phyloP scores from a whole-genome alignment of 1,140 invertebrate species.

The Cardiocondyla obscurior region DNA sequence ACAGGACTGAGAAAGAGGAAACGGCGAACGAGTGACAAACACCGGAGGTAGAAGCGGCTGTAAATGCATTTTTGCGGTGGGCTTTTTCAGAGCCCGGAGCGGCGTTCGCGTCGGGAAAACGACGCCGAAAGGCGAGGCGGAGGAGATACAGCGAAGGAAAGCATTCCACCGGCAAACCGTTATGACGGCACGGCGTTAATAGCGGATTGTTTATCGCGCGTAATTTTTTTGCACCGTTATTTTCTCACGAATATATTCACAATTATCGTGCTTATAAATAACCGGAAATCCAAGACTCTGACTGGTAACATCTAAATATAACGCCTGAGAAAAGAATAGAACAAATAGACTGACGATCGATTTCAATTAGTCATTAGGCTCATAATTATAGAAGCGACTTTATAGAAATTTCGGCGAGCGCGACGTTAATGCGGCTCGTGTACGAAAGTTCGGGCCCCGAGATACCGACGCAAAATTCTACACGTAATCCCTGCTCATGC shows the following conservation, averaged over 20 bases:
- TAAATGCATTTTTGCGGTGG: slow-evolving; percentile 36
- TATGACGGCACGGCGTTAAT: slow-evolving; percentile 29
- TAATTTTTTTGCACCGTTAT: slow-evolving; percentile 28
- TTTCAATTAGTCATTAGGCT: not conserved
- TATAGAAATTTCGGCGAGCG: not conserved
- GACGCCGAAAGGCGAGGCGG: slow-evolving; percentile 10
- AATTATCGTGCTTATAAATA: slow-evolving; percentile 12
- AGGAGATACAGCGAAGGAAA: slow-evolving; percentile 36
- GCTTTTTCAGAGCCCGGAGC: slow-evolving; percentile 14
- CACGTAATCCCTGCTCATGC: not conserved
- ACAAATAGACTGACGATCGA: not conserved
- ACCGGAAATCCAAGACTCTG: slow-evolving; percentile 4
- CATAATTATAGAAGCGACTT: not conserved
- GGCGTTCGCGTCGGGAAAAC: slow-evolving; percentile 6
- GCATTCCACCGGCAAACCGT: slow-evolving; percentile 31
- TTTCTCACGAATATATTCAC: slow-evolving; percentile 32
- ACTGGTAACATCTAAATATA: not conserved
- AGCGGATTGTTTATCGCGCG: slow-evolving; percentile 22
- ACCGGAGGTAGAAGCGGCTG: not conserved
- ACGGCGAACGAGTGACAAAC: slow-evolving; percentile 8
- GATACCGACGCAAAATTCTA: not conserved
- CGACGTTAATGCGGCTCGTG: not conserved
- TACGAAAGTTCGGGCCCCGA: not conserved
- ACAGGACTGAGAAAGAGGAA: slow-evolving; percentile 6
- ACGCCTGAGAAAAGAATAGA: not conserved